phyloP scores from a whole-genome alignment of 2,113 vertebrate genomes.

The Burhinus bistriatus region DNA sequence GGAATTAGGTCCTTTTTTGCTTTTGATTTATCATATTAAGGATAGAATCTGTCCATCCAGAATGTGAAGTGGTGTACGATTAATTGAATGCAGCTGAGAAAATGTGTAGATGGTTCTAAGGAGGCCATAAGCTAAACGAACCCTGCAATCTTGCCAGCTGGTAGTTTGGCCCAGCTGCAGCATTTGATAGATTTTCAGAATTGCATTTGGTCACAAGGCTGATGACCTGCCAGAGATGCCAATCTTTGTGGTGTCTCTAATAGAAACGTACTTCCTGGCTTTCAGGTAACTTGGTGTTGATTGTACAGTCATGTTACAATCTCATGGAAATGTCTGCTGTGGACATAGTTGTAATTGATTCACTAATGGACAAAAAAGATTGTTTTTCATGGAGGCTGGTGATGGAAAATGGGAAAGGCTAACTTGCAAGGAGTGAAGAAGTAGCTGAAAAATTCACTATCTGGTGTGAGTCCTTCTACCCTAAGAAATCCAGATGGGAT shows the following conservation, averaged over 20 bases:
- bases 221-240: constrained; percentile 3
- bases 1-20: not conserved
- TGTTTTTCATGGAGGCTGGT: not conserved
- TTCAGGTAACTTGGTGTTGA: not conserved
- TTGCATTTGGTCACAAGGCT: not conserved
- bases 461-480: not conserved
- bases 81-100: not conserved
- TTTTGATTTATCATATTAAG: not conserved
- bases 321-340: not conserved
- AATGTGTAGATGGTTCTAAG: not conserved
- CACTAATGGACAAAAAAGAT: not conserved
- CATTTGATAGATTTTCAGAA: not conserved
- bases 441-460: not conserved
- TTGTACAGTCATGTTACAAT: not conserved
- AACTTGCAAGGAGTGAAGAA: not conserved
- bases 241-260: not conserved
- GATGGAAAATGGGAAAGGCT: constrained; percentile 11
- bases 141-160: not conserved
- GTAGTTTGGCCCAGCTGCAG: not conserved
- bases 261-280: not conserved
- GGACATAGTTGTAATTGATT: not conserved
- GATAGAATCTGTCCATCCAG: not conserved
- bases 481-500: constrained; percentile 41
- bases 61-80: not conserved
- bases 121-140: not conserved